These are phyloP conservation scores for Cydia pomonella DNA, from an alignment of 1,140 invertebrate species.

Conservation along the genomic window DNA sequence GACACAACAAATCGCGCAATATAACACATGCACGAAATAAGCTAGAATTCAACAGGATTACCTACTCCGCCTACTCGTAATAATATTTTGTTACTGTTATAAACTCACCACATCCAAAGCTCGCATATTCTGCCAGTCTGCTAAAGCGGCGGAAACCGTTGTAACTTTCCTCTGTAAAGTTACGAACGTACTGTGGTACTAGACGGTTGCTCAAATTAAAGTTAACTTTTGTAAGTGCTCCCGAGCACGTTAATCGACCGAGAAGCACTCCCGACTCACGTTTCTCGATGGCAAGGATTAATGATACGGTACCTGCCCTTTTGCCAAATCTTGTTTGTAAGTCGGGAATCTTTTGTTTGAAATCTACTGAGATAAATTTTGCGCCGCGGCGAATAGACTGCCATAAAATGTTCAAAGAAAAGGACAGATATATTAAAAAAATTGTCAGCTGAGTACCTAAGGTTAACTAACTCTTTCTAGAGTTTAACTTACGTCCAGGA, in stretches of 20 bases:
- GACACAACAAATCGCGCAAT: too few relatives aligned
- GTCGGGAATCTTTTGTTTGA: conserved; percentile 20
- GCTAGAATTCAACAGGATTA: too few relatives aligned
- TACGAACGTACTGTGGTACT: not conserved
- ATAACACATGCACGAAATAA: too few relatives aligned
- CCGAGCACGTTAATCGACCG: conserved; percentile 27
- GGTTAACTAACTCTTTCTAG: not conserved
- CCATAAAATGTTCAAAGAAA: not conserved
- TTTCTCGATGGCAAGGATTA: conserved; percentile 26
- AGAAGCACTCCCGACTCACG: conserved; percentile 22
- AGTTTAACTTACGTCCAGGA: not conserved
- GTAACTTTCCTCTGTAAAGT: conserved; percentile 1
- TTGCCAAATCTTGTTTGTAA: conserved; percentile 27
- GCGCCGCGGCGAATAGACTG: not conserved
- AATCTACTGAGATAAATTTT: conserved; percentile 10
- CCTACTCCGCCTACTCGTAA: not conserved
- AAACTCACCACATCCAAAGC: not conserved
- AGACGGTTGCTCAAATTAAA: conserved; percentile 26
- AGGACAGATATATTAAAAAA: not conserved
- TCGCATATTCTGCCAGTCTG: not conserved
- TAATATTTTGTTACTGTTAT: not conserved
- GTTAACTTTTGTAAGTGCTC: conserved; percentile 32
- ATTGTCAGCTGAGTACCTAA: not conserved
- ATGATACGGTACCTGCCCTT: conserved; percentile 21
- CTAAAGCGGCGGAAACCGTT: not conserved